Base-by-base conservation (phyloP, 2,797 vertebrate genomes). In the Nannoperca obscura region DNA sequence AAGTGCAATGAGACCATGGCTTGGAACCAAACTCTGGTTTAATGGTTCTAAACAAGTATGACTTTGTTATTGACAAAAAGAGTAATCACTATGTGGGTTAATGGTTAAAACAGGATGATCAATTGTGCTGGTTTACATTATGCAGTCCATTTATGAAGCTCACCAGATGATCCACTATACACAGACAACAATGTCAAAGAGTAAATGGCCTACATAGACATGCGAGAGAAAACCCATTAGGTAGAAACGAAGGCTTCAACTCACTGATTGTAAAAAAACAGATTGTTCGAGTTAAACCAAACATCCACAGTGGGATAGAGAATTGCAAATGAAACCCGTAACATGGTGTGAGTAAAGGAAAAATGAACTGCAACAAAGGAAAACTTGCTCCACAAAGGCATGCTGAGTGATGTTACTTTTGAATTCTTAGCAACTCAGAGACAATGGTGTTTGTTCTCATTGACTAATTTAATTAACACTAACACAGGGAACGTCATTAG, bases 401-500 rank as follows among this genome's bases (percentile, higher is more conserved):
- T 27, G 67, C 30, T 71, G 82, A 80, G 54, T 61, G 57, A 73
- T 50, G 66, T 24, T 81, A 61, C 75, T 82, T 87, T 78, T 86
- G 69, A 88, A 82, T 68, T 66, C 68, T 78, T 63, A 57, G 78
- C 81, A 78, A 81, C 83, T 54, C 62, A 68, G 72, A 80, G 79
- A 78, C 68, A 85, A 72, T 44, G 3, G 50, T 75, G 65, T 88
- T 88, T 85, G 78, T 88, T 86, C 79, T 74, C 80, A 79, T 50
- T 75, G 81, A 84, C 76, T 90, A 74, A 92, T 91, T 91, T 77
- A 89, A 93, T 93, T 90, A 94, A 87, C 76, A 86, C 36, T n/a
- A 70, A 90, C 81, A 85, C 71, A 57, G 67, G 82, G 57, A 85
- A 89, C 86, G 88, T 91, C 80, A 89, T 93, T 88, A 90, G 69